Evolutionary conservation across 2,113 vertebrate species (phyloP), one percentile per base, ranked within the genome.

Genomic region (Lanius ludovicianus): DNA sequence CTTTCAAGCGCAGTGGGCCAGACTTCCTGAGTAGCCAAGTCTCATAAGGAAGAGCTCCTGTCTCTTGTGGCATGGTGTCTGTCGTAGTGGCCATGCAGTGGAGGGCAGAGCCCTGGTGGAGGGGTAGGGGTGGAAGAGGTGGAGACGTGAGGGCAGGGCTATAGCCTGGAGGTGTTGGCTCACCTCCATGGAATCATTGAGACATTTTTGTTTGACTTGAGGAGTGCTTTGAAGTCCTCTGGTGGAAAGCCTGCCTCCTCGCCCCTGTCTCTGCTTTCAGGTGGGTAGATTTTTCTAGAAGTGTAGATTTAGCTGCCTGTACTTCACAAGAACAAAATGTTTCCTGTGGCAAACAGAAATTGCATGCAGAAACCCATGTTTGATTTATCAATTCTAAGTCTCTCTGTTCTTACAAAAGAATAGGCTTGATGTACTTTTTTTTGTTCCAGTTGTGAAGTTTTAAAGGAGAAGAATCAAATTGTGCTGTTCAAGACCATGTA

Each of bases 331-430:
- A 93, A 62, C 46, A 90, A 7, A 62, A 75, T 41, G 22, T 78
- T 96, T 95, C 95, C 93, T 92, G 86, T 89, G 76, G 44, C 84
- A 84, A 89, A 59, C 52, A 89, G 71, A 81, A 92, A 33, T 87
- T 4, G 5, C 44, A 5, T 81, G 20, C 47, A 91, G 60, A 74
- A 89, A 67, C 56, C 5, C 0, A 1, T 49, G n/a, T 87, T 70
- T 84, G 69, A 84, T 86, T 89, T 95, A 60, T 90, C 80, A 80
- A 33, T 92, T 86, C 59, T 63, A 44, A 73, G 57, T 73, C 24
- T 71, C 33, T 73, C 23, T 77, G 30, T 42, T 89, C 60, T 68
- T 87, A 81, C 24, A 87, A 21, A 65, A 85, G 23, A 44, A 55
- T 25, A 63, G 7, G 13, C 44, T 87, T 81, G 33, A 30, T 84